Percentiles rank a stretch among this genome's conserved stretches.
Evolutionary conservation across 2,888 invertebrate genomes (phyloP).

Genomic region (Drosophila algonquin): DNA sequence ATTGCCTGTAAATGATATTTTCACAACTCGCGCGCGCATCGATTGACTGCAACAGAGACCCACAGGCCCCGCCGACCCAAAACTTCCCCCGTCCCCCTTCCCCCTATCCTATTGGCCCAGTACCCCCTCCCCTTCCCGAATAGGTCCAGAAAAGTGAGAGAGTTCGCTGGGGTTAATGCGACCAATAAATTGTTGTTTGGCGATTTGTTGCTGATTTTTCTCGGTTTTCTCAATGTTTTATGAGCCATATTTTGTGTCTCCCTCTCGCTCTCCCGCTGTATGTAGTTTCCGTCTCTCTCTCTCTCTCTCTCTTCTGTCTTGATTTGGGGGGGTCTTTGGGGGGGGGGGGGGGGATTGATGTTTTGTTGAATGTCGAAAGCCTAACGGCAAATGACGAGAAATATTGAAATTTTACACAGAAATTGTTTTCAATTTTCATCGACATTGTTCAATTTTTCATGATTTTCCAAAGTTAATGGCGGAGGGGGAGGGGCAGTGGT

Average conservation of each 20-base stretch:
- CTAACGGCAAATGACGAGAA: constrained; percentile 70
- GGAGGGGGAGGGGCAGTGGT: neutral
- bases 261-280: neutral
- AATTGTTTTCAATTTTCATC: constrained; percentile 77
- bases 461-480: constrained; percentile 24
- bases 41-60: constrained; percentile 54
- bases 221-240: constrained; percentile 61
- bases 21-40: constrained; percentile 82
- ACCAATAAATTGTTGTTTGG: constrained; percentile 76
- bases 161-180: constrained; percentile 77
- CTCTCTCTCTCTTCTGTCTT: neutral
- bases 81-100: no score
- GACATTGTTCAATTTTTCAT: constrained; percentile 71
- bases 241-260: constrained; percentile 60
- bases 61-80: constrained; percentile 6
- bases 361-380: constrained; percentile 21
- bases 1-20: constrained; percentile 82
- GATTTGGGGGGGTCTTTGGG: neutral
- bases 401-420: constrained; percentile 70
- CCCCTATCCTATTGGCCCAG: neutral
- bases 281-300: neutral
- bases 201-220: constrained; percentile 69
- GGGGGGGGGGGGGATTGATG: constrained; percentile 20
- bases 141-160: constrained; percentile 43
- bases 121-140: neutral